A percentile compares a stretch with the other conserved stretches of the same genome.
Conservation (phyloP, 1,140 invertebrate species). For the Drosophila prosaltans region DNA sequence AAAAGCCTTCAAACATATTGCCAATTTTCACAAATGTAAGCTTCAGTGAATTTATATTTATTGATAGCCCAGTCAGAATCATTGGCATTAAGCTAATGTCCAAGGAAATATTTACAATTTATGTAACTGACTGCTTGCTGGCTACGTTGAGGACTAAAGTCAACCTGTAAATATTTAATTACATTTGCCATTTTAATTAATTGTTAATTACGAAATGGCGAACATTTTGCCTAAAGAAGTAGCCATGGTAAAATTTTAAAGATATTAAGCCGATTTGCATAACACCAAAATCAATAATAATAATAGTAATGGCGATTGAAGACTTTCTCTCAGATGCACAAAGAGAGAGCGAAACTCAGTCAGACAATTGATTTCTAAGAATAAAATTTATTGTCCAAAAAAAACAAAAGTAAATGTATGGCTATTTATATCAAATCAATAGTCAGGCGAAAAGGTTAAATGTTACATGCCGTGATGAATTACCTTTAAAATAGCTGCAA, state of each 20-base stretch:
- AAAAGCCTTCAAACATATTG: conserved; percentile 18
- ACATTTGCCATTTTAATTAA: not conserved
- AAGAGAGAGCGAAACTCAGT: not conserved
- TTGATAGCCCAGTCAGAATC: conserved; percentile 3
- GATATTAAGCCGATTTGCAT: conserved; percentile 10
- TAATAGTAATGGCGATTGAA: not conserved
- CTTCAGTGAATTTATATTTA: conserved; percentile 13
- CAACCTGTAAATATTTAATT: not conserved
- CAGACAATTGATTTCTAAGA: not conserved
- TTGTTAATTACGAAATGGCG: not conserved
- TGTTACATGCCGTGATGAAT: not conserved
- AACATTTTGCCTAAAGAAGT: conserved; percentile 1
- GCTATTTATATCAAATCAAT: conserved; percentile 3
- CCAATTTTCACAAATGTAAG: conserved; percentile 37
- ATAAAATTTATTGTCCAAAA: not conserved
- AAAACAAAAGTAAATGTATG: not conserved
- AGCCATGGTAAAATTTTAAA: conserved; percentile 27
- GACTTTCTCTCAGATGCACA: no score
- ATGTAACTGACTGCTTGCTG: not conserved
- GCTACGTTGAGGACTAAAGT: not conserved
- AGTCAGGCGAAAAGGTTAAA: not conserved
- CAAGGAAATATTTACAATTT: conserved; percentile 8
- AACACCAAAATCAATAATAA: conserved; percentile 15
- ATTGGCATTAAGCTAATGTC: not conserved
- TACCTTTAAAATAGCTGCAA: not conserved